These are phyloP conservation scores for Leucophenga montana DNA, from an alignment of 2,888 invertebrate species.

Conservation along the genomic window DNA sequence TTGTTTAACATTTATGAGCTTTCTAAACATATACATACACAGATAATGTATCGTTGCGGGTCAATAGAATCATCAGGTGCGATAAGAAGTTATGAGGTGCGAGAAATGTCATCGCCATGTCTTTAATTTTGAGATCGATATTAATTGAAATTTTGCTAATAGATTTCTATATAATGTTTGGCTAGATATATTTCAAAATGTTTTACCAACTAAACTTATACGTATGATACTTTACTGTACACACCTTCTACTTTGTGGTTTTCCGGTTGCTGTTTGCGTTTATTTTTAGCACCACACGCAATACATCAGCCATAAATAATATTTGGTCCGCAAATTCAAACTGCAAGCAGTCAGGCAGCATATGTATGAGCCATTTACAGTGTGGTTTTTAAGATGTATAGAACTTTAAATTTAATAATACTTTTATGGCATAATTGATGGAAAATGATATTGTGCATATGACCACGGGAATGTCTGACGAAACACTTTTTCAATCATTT, in stretches of 20 bases:
- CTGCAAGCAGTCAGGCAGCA: not conserved
- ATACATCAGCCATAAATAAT: constrained; percentile 20
- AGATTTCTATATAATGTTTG: not conserved
- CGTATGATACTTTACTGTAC: too few species aligned
- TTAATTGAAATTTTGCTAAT: not conserved
- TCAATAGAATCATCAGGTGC: not conserved
- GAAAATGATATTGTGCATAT: too few species aligned
- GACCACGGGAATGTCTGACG: too few species aligned
- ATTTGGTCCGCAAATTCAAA: too few species aligned
- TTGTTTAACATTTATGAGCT: constrained; percentile 39
- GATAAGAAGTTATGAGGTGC: constrained; percentile 6
- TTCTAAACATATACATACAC: constrained; percentile 12
- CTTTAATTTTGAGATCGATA: not conserved
- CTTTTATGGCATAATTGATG: too few species aligned
- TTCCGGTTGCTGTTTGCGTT: constrained; percentile 24
- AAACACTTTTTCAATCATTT: too few species aligned
- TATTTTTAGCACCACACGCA: constrained; percentile 37
- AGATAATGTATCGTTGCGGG: constrained; percentile 15
- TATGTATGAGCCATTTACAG: too few species aligned
- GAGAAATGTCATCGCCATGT: not conserved
- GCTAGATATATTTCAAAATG: not conserved
- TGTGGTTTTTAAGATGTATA: too few species aligned
- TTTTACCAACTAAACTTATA: too few species aligned
- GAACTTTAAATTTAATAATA: too few species aligned
- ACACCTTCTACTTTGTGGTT: not conserved